Evolutionary conservation across 2,113 vertebrate genomes (phyloP), one percentile per base, ranked within the genome.

Genomic region (Malurus elegans): DNA sequence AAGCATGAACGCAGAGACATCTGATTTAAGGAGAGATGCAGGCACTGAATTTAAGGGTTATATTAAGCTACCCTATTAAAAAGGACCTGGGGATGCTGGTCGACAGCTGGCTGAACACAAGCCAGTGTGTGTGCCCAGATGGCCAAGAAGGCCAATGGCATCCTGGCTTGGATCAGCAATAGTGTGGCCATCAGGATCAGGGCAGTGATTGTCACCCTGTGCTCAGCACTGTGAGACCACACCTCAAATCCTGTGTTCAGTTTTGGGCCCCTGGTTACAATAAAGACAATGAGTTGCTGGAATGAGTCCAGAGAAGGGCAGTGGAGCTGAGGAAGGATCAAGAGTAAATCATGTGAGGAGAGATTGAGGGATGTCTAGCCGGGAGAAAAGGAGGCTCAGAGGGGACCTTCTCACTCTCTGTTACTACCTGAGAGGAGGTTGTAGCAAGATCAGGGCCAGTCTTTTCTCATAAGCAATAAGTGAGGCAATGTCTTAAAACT

Each of bases 371-470:
- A 44, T 54, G 26, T 69, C 74, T 21, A 36, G 11, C 23, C 47
- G 61, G 61, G 26, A 74, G 54, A 50, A 29, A 72, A 29, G 21
- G 34, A 48, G 13, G 31, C 15, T 48, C 25, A 31, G n/a, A 40
- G 54, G 29, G 5, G 8, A 19, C 14, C 24, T 48, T 48, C 21
- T 34, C 0, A 0, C 12, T 48, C 11, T 42, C 40, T 32, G 16
- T 14, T 54, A 5, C 12, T 54, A 15, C 47, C 14, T 48, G 40
- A 75, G 31, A 61, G 14, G 38, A 67, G 16, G 10, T 3, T 40
- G 17, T 15, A 40, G 47, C 29, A 51, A 47, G 38, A 9, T 67
- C 29, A 60, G 31, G 20, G 36, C 31, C 23, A 14, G 17, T 23
- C 40, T 61, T 25, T 31, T 32, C 47, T 69, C 12, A 1, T 26